Base-by-base conservation (phyloP, 2,888 invertebrate species). In the Hypselothyrea guttata region DNA sequence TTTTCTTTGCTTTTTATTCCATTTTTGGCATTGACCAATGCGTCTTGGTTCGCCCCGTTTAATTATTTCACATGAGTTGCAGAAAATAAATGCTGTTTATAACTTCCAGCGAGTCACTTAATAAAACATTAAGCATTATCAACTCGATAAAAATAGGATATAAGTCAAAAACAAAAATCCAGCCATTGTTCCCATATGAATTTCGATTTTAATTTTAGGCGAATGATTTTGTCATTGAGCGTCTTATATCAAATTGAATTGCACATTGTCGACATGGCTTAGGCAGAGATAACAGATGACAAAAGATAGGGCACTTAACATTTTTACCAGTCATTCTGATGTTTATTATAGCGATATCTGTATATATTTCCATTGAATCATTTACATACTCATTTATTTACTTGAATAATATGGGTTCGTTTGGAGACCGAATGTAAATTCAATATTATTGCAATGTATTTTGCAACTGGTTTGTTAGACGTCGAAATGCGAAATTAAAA, bases 41-140 rank as follows among this genome's bases (percentile, higher is more conserved):
- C 12, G 44, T 40, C 64, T 63, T 57, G 35, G 15, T 9, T 37
- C 45, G 7, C 13, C 31, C 33, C 40, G 49, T 61, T 82, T 84
- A 74, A 78, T 78, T 78, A 84, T 69, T 81, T 84, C 54, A 53
- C 77, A 60, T 78, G 84, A 78, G 42, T 78, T 78, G 78, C 78
- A 74, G 9, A 68, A 78, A 75, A 38, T 11, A n/a, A 30, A 33
- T 22, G 5, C 11, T 46, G 7, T 8, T 44, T 37, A 27, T 38
- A 48, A 15, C 52, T 71, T 58, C 49, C 42, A 66, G 55, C 61
- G 47, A 78, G 60, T 75, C 66, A 73, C 71, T 71, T 59, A 70
- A 66, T 64, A 81, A 76, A 62, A 59, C 55, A 60, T 62, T 65
- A 61, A 51, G 60, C 49, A 47, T 72, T 59, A 53, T 61, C 22